Percentiles rank a stretch among this genome's conserved stretches.
These are phyloP conservation scores for Aspidoscelis tigris DNA, from an alignment of 2,113 vertebrate species.

Conservation along the genomic window DNA sequence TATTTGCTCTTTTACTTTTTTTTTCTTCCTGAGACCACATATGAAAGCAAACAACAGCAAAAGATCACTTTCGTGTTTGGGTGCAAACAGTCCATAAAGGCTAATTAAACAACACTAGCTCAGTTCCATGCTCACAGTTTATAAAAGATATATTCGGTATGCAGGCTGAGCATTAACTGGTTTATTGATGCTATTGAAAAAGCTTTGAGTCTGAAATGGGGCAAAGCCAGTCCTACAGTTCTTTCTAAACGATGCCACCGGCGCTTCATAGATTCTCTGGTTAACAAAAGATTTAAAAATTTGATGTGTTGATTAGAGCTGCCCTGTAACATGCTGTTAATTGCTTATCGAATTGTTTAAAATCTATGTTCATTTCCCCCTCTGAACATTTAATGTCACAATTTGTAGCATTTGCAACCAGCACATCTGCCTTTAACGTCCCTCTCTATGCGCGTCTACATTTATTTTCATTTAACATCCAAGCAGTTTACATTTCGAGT, in stretches of 20 bases:
- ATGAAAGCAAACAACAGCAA: not conserved
- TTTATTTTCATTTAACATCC: not conserved
- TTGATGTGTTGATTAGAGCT: not conserved
- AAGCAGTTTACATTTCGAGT: not conserved
- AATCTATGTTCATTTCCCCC: not conserved
- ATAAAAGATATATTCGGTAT: not conserved
- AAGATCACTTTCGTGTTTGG: not conserved
- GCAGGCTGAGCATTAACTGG: not conserved
- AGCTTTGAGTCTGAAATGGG: not conserved
- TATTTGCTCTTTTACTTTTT: too few species aligned
- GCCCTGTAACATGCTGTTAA: not conserved
- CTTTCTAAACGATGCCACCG: not conserved
- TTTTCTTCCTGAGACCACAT: too few species aligned
- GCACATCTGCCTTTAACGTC: not conserved
- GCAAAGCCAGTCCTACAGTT: not conserved
- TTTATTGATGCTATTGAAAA: not conserved
- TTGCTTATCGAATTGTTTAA: not conserved
- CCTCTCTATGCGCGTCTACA: not conserved
- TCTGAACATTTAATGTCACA: not conserved
- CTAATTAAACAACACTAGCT: not conserved
- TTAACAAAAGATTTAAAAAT: not conserved
- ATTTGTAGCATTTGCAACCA: not conserved
- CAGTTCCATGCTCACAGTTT: not conserved
- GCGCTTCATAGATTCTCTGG: not conserved
- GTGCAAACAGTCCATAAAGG: not conserved